A percentile compares a stretch with the other conserved stretches of the same genome.
These are phyloP conservation scores for Paragorgia papillata DNA, from an alignment of 92 coral and sea anemone species.

Conservation along the genomic window DNA sequence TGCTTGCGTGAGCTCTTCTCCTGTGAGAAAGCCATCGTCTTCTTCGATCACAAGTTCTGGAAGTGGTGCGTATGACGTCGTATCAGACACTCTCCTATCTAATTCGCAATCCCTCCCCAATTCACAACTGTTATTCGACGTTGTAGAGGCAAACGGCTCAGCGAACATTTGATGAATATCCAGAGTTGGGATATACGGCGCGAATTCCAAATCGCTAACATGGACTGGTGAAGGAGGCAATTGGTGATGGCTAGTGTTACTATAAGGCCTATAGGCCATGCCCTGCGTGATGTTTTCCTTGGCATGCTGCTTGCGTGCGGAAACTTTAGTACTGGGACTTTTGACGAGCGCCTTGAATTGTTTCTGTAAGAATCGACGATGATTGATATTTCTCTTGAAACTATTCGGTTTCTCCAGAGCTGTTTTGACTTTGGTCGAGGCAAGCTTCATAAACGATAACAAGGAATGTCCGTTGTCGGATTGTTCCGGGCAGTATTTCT, in stretches of 20 bases:
- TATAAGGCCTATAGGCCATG: background rate
- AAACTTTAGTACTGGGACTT: background rate
- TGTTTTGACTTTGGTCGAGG: constrained; percentile 90
- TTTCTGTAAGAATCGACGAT: constrained; percentile 92
- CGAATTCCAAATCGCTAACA: background rate
- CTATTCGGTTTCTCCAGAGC: constrained; percentile 98
- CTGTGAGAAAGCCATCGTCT: constrained; percentile 95
- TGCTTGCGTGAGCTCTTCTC: constrained; percentile 94
- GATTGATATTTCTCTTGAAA: constrained; percentile 96
- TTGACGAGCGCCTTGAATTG: constrained; percentile 55
- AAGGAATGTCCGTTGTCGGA: constrained; percentile 70
- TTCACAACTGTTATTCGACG: background rate
- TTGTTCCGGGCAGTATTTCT: constrained; percentile 4
- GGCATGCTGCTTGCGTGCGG: background rate
- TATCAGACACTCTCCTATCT: background rate
- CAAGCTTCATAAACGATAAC: constrained; percentile 91
- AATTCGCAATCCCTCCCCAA: background rate
- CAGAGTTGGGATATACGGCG: background rate
- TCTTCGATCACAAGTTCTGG: constrained; percentile 45
- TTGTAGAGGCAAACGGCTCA: background rate
- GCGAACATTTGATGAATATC: background rate
- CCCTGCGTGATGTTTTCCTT: background rate
- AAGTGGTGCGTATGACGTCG: background rate
- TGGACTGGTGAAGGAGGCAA: background rate
- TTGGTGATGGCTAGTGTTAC: background rate